Evolutionary conservation across 2,888 invertebrate species (phyloP).

Genomic region (Heteromyza rotundicornis): DNA sequence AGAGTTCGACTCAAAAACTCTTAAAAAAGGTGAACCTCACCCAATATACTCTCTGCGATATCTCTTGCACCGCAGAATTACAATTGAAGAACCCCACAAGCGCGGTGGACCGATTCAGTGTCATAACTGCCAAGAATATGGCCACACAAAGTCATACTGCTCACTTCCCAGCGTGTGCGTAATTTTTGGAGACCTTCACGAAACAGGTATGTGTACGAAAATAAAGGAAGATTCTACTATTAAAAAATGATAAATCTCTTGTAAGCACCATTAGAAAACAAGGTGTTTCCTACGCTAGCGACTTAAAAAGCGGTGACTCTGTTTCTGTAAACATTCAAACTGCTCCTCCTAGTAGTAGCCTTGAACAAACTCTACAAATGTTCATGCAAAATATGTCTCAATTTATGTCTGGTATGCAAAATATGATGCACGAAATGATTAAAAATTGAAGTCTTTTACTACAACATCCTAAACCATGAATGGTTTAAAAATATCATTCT

Average conservation of each 20-base stretch:
- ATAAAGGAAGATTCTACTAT: background rate
- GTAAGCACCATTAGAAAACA: background rate
- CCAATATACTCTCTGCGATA: background rate
- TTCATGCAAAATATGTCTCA: too few relatives aligned
- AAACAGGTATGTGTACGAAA: background rate
- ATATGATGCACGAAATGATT: too few relatives aligned
- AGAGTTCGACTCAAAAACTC: background rate
- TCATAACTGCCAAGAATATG: background rate
- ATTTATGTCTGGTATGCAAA: too few relatives aligned
- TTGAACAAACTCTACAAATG: too few relatives aligned
- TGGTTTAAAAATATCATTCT: too few relatives aligned
- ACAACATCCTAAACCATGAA: too few relatives aligned
- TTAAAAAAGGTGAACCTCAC: constrained; percentile 4
- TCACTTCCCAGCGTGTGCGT: background rate
- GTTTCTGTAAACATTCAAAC: too few relatives aligned
- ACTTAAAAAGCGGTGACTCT: too few relatives aligned
- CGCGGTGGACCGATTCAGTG: background rate
- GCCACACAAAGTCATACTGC: background rate
- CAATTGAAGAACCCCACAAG: background rate
- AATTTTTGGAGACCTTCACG: background rate
- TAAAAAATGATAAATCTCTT: background rate
- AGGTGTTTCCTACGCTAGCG: too few relatives aligned
- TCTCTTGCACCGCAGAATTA: constrained; percentile 1
- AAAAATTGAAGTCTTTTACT: too few relatives aligned
- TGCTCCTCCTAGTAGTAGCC: too few relatives aligned